These are phyloP conservation scores for Candoia aspera DNA, from an alignment of 2,113 vertebrate genomes.

Conservation along the genomic window DNA sequence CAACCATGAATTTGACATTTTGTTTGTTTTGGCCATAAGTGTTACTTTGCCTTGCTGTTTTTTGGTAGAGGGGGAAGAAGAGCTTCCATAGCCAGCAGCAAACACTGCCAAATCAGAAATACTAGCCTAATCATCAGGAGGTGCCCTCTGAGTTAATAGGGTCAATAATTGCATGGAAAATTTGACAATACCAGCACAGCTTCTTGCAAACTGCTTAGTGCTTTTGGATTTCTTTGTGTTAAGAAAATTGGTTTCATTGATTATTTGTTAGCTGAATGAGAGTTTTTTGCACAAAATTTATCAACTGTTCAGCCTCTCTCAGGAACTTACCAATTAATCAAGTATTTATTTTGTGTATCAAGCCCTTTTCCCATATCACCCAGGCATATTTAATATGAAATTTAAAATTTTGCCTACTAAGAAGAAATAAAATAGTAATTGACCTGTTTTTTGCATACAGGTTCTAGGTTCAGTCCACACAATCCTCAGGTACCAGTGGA, in stretches of 20 bases:
- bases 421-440: background rate
- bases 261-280: slow-evolving; percentile 10
- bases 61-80: background rate
- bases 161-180: slow-evolving; percentile 5
- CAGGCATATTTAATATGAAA: background rate
- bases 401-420: background rate
- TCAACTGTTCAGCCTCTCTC: slow-evolving; percentile 5
- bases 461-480: background rate
- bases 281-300: slow-evolving; percentile 15
- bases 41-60: background rate
- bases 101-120: slow-evolving; percentile 14
- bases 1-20: background rate
- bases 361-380: background rate
- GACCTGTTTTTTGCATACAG: background rate
- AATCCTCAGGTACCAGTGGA: background rate
- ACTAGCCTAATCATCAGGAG: background rate
- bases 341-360: slow-evolving; percentile 6
- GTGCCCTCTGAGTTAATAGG: slow-evolving; percentile 19
- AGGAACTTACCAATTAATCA: background rate
- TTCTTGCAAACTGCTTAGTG: slow-evolving; percentile 20
- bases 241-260: slow-evolving; percentile 11
- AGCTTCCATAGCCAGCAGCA: background rate
- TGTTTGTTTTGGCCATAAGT: background rate
- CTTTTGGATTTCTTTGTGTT: slow-evolving; percentile 4
- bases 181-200: background rate